Evolutionary conservation across 2,888 invertebrate genomes (phyloP), one percentile per base, ranked within the genome.

Genomic region (Xylota sylvarum): DNA sequence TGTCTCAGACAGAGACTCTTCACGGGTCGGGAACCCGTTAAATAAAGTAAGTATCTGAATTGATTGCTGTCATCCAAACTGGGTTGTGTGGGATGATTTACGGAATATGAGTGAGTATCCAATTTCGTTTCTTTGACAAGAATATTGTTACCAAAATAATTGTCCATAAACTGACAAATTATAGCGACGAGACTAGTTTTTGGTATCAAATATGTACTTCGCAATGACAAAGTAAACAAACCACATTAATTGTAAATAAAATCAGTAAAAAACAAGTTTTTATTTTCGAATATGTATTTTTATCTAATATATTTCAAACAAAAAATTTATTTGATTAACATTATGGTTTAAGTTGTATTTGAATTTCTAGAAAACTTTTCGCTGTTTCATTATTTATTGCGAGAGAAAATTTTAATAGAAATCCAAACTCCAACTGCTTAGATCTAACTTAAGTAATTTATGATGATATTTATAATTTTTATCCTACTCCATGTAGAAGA

Each of bases 241-340:
- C 4, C 2, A 35, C 23, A 23, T 2, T 3, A 35, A 35, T 35
- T 37, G 10, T 37, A 37, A 43, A 14, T n/a, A n/a, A 43, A 43
- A 14, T 1, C 7, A 35, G 9, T 10, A 9, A 0, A 6, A 14
- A 14, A 43, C 0, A 50, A 14, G 5, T 62, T 12, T 23, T 10
- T 19, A 12, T 30, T 70, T 32, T 32, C 3, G 27, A 76, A 32
- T 65, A 52, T 23, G 23, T 23, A 23, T 7, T 35, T 82, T 70
- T 77, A 81, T 81, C 69, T 62, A 27, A 55, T 82, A 70, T 70
- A 64, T 64, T 55, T 70, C 7, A 60, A 64, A 50, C 52, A 73
- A 14, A 52, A 67, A 46, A 37, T 30, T 17, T 58, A n/a, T 35
- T 17, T 52, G 4, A 19, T 35, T 62, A 32, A 46, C 46, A 70